Conservation (phyloP, 2,113 vertebrate genomes). For the Entomyzon cyanotis region DNA sequence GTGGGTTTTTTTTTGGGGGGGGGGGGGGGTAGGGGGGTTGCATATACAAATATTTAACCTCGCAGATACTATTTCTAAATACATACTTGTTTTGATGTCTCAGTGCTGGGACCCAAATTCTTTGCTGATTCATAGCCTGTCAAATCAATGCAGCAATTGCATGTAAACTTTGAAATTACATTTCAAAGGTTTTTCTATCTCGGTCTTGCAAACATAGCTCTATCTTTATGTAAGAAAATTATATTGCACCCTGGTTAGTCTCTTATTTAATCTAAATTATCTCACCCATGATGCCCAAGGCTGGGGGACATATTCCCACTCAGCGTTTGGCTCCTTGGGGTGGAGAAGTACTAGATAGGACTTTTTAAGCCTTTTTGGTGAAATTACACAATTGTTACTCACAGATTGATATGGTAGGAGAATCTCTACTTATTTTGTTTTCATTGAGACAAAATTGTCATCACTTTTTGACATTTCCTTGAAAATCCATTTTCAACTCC, state of each 20-base stretch:
- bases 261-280: neutral
- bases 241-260: neutral
- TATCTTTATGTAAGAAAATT: neutral
- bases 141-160: neutral
- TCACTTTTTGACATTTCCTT: neutral
- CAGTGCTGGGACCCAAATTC: neutral
- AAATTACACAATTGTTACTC: neutral
- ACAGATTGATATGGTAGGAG: neutral
- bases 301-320: fast-evolving
- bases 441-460: neutral
- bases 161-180: neutral
- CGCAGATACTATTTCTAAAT: neutral
- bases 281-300: neutral
- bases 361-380: neutral
- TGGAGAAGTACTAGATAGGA: neutral
- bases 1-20: neutral
- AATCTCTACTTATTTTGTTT: neutral
- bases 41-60: neutral
- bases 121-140: conserved; percentile 43
- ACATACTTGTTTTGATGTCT: conserved; percentile 3
- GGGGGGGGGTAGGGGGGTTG: neutral
- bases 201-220: neutral
- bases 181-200: conserved; percentile 14
- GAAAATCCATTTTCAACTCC: neutral
- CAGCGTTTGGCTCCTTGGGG: neutral